phyloP scores from a whole-genome alignment of 2,113 vertebrate genomes.

The Pollimyrus isidori region DNA sequence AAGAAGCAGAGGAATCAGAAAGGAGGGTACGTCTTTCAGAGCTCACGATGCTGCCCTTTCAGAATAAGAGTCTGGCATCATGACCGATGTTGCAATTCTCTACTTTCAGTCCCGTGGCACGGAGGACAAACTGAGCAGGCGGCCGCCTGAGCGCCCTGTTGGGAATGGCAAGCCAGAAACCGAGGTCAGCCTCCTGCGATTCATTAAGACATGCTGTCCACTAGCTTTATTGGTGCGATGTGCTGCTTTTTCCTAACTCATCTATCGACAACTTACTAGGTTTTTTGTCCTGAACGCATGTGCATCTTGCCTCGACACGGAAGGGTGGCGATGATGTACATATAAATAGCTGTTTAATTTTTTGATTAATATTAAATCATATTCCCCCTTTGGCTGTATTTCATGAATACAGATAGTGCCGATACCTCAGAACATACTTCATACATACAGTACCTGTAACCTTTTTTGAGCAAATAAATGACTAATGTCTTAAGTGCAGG shows the following conservation, averaged over 20 bases:
- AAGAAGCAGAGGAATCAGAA: slow-evolving; percentile 40
- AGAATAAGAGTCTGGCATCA: slow-evolving; percentile 19
- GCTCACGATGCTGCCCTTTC: not conserved
- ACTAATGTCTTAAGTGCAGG: not conserved
- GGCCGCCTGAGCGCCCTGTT: slow-evolving; percentile 34
- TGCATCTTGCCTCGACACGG: not conserved
- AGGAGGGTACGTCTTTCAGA: slow-evolving; percentile 52
- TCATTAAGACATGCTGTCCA: not conserved
- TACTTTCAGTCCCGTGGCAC: slow-evolving; percentile 39
- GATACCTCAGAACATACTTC: not conserved
- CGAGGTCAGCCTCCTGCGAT: slow-evolving; percentile 35
- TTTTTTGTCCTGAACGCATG: not conserved
- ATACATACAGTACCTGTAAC: not conserved
- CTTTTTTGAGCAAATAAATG: not conserved
- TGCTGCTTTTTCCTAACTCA: not conserved
- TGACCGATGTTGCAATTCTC: not conserved
- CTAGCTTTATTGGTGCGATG: no score
- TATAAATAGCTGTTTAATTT: not conserved
- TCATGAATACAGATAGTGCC: not conserved
- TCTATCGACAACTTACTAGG: not conserved
- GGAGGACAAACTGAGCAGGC: slow-evolving; percentile 41
- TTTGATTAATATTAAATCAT: not conserved
- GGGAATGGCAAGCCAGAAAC: slow-evolving; percentile 42
- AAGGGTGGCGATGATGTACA: slow-evolving; percentile 22
- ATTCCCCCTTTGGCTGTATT: not conserved